phyloP scores from a whole-genome alignment of 2,797 vertebrate species.

The Eutrigla gurnardus region DNA sequence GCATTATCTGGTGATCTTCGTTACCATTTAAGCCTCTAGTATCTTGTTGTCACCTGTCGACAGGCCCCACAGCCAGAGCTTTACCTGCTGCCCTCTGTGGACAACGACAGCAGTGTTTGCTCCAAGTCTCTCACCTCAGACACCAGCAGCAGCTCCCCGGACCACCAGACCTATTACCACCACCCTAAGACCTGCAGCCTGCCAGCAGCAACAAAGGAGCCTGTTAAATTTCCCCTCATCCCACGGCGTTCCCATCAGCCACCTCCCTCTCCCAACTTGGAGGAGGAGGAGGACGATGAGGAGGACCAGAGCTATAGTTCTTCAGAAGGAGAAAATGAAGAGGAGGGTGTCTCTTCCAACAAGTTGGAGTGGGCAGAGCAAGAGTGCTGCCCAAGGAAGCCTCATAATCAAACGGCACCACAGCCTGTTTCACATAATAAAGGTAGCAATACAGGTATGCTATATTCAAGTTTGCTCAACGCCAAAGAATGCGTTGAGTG shows the following conservation, averaged over 20 bases:
- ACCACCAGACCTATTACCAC: conserved; percentile 67
- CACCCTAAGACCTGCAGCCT: conserved; percentile 69
- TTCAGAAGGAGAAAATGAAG: conserved; percentile 62
- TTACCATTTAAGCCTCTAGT: not conserved
- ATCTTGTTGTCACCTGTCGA: not conserved
- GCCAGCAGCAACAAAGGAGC: conserved; percentile 75
- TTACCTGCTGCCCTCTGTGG: conserved; percentile 87
- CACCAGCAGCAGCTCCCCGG: conserved; percentile 74
- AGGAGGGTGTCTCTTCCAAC: conserved; percentile 60
- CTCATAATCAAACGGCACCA: conserved; percentile 27
- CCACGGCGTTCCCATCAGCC: conserved; percentile 74
- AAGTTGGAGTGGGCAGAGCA: conserved; percentile 61
- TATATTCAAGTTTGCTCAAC: not conserved
- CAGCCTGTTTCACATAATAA: conserved; percentile 52
- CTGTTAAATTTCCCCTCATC: conserved; percentile 79
- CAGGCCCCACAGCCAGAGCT: conserved; percentile 93
- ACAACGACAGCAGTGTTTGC: conserved; percentile 81
- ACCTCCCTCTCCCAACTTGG: conserved; percentile 64
- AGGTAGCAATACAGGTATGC: conserved; percentile 56
- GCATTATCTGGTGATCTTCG: not conserved
- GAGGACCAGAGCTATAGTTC: conserved; percentile 70
- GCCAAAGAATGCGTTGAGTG: not conserved
- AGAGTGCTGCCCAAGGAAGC: conserved; percentile 32
- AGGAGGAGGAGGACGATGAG: conserved; percentile 69
- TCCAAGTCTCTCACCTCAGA: conserved; percentile 81